phyloP scores from a whole-genome alignment of 2,888 invertebrate genomes.

The Nomada ferruginata region DNA sequence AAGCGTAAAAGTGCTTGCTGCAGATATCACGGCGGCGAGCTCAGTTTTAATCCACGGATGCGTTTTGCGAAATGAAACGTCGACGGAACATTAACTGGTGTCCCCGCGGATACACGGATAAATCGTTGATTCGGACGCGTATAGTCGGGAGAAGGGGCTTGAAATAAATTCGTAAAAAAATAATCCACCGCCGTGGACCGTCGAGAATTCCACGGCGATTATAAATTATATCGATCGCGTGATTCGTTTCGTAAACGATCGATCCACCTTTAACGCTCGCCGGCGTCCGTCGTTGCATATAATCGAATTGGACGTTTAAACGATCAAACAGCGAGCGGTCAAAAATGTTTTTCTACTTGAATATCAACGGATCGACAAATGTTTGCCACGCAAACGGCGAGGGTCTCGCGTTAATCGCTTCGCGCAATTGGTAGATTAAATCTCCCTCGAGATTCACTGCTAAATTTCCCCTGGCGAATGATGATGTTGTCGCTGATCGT shows the following conservation, averaged over 20 bases:
- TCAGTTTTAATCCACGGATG: constrained; percentile 55
- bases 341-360: not conserved
- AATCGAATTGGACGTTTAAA: not conserved
- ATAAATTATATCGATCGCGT: no score
- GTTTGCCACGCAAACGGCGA: constrained; percentile 21
- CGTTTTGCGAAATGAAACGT: constrained; percentile 15
- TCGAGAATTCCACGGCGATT: not conserved
- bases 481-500: constrained; percentile 26
- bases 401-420: constrained; percentile 23
- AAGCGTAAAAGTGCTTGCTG: constrained; percentile 55
- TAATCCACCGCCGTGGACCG: constrained; percentile 9
- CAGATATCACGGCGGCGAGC: constrained; percentile 24
- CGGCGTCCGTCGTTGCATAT: not conserved
- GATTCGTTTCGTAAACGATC: not conserved
- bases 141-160: not conserved
- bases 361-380: constrained; percentile 12
- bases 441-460: constrained; percentile 33
- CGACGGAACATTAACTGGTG: not conserved
- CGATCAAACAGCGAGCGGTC: not conserved
- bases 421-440: constrained; percentile 56
- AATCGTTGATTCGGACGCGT: constrained; percentile 1
- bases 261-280: not conserved
- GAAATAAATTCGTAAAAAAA: constrained; percentile 26
- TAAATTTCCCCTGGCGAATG: constrained; percentile 30
- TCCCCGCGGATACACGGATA: not conserved